phyloP scores from a whole-genome alignment of 2,113 vertebrate genomes.

The Corythoichthys haematopterus region DNA sequence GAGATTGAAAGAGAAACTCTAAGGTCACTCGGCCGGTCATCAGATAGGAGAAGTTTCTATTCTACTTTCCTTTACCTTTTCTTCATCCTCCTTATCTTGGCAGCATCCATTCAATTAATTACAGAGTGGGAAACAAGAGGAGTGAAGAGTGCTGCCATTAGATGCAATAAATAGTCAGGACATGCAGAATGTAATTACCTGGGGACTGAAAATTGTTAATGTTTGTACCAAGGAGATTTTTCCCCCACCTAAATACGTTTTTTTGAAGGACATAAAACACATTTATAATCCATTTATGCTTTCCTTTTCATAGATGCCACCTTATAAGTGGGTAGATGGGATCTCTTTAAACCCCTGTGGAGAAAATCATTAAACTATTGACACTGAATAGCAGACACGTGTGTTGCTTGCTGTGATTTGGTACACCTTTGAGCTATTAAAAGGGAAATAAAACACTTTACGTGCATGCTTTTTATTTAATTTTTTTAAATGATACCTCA shows the following conservation, averaged over 20 bases:
- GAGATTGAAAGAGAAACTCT: constrained; percentile 1
- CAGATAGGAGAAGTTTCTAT: constrained; percentile 31
- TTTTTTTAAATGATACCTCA: too few species aligned
- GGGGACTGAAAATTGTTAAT: constrained; percentile 31
- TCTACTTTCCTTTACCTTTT: constrained; percentile 35
- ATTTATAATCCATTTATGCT: constrained; percentile 10
- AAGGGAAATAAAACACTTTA: too few species aligned
- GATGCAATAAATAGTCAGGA: constrained; percentile 49
- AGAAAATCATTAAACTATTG: constrained; percentile 7
- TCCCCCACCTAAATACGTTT: constrained; percentile 22
- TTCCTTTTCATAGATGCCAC: constrained; percentile 15
- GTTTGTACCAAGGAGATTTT: constrained; percentile 21
- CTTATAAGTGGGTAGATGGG: constrained; percentile 5
- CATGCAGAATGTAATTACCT: constrained; percentile 52
- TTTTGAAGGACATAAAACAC: constrained; percentile 13
- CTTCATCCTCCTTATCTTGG: constrained; percentile 25
- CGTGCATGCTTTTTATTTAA: too few species aligned
- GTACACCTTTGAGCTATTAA: background rate
- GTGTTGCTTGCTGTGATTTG: background rate
- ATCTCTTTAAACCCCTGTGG: background rate
- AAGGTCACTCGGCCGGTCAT: constrained; percentile 45
- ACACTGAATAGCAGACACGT: background rate
- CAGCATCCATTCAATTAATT: constrained; percentile 40
- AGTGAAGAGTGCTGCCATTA: constrained; percentile 40
- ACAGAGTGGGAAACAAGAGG: constrained; percentile 35